Evolutionary conservation across 2,888 invertebrate genomes (phyloP), one percentile per base, ranked within the genome.

Genomic region (Diaphora mendica): DNA sequence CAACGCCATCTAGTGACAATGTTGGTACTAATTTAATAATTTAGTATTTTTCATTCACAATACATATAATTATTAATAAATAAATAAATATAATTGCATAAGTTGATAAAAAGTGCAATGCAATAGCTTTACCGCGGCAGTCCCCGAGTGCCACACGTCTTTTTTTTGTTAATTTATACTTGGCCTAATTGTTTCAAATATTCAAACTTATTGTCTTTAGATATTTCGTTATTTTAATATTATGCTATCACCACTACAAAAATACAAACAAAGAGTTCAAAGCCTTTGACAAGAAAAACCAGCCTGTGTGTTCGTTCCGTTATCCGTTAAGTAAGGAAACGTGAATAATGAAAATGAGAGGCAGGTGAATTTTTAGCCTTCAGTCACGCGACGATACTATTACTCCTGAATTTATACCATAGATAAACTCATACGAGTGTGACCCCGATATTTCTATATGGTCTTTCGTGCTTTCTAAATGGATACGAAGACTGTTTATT

Each of bases 311-410:
- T 44, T 44, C 44, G 15, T 44, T 44, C 44, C 17, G 30, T 59
- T n/a, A 64, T 7, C 44, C 65, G 44, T 39, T 59, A 76, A 74
- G 51, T 64, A 64, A 76, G 51, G 74, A 72, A 77, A 75, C 55
- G 59, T 73, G 76, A 73, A 82, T 65, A 79, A 78, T 79, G 70
- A 79, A 81, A 79, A 76, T 77, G 55, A 70, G 68, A 76, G 65
- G 71, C 77, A 74, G 77, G 76, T 79, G 65, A 71, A 76, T 71
- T 69, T 71, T 65, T 69, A 80, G 70, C 80, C 79, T 82, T 79
- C 79, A 62, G 84, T 85, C 88, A 87, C 85, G 87, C 87, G 76
- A 87, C 70, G 71, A 68, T 68, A 74, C 66, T 79, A 82, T 85
- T 82, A 86, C 79, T 83, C 71, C 76, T 72, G 75, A 76, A 83